phyloP scores from a whole-genome alignment of 2,888 invertebrate species.

The Sympetrum striolatum region DNA sequence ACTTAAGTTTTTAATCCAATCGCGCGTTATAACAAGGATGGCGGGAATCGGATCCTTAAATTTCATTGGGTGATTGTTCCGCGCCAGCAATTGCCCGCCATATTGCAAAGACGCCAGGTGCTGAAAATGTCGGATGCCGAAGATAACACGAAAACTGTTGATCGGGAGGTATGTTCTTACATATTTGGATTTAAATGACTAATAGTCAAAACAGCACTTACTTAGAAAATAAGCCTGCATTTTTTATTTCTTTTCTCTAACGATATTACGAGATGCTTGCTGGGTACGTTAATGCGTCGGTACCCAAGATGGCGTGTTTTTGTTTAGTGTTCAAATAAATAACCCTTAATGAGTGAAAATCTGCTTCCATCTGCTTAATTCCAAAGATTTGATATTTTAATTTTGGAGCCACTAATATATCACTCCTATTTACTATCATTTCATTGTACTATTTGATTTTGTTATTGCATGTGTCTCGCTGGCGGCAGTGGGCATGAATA shows the following conservation, averaged over 20 bases:
- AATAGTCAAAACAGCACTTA: background rate
- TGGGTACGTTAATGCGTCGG: constrained; percentile 12
- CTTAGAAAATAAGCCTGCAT: background rate
- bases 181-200: background rate
- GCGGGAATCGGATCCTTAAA: constrained; percentile 29
- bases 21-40: background rate
- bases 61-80: constrained; percentile 40
- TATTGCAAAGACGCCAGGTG: constrained; percentile 45
- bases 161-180: constrained; percentile 5
- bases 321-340: constrained; percentile 2
- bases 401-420: background rate
- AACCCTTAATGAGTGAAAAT: background rate
- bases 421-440: background rate
- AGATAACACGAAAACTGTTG: constrained; percentile 28
- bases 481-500: background rate
- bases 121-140: constrained; percentile 44
- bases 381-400: background rate
- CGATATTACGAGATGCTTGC: background rate
- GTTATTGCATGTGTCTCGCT: background rate
- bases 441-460: background rate
- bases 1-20: background rate
- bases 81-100: constrained; percentile 45
- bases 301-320: constrained; percentile 37
- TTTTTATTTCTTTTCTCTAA: background rate
- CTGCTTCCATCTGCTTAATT: background rate